Conservation (phyloP, 2,797 vertebrate species). For the Cheirogaleus major region DNA sequence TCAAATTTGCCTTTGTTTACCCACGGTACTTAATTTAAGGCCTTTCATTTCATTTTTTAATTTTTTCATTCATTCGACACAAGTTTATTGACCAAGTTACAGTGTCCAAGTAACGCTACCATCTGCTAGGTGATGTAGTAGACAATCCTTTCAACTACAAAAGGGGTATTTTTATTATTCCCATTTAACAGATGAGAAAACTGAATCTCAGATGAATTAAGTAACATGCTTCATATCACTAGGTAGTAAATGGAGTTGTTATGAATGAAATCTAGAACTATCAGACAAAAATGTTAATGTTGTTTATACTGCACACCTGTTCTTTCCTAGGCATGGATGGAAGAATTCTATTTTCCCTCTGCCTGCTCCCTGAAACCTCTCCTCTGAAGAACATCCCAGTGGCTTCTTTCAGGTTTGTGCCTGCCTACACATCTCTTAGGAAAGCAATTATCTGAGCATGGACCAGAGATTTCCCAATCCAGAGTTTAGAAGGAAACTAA, state of each 20-base stretch:
- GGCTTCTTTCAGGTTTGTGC: neutral
- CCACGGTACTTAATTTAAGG: neutral
- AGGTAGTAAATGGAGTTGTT: neutral
- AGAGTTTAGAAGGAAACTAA: neutral
- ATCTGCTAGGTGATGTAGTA: neutral
- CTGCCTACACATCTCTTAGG: neutral
- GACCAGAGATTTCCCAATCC: neutral
- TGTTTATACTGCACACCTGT: neutral
- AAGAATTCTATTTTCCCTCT: neutral
- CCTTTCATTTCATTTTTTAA: neutral
- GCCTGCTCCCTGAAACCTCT: neutral
- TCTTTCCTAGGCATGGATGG: neutral
- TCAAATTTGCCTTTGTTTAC: slow-evolving; percentile 4
- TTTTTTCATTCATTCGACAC: neutral
- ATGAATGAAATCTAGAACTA: neutral
- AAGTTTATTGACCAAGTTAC: neutral
- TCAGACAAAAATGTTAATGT: neutral
- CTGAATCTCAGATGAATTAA: neutral
- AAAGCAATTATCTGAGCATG: neutral
- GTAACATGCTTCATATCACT: neutral
- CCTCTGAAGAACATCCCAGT: neutral
- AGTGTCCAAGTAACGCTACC: neutral
- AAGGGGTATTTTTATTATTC: neutral
- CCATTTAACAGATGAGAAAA: neutral
- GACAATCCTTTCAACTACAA: neutral